Evolutionary conservation across 2,113 vertebrate genomes (phyloP), one percentile per base, ranked within the genome.

Genomic region (Siniperca knerii): DNA sequence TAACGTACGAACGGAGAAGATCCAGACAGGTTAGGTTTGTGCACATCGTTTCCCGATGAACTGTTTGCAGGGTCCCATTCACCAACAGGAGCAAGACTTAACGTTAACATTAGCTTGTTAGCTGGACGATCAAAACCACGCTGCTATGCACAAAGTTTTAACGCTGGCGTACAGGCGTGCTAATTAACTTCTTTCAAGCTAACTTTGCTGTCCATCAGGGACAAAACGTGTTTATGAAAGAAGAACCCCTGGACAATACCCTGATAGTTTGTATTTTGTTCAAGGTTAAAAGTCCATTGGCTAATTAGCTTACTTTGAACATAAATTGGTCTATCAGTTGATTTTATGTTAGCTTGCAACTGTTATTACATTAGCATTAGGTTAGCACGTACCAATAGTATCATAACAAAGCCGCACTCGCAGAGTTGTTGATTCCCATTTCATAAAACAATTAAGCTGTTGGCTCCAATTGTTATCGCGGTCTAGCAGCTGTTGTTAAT

Each of bases 111-210:
- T 86, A 77, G 62, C 79, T 46, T 60, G 75, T 20, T 74, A 76
- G 73, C 84, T 66, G 0, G 20, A 66, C 4, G 1, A 13, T 23
- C 21, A 25, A 83, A 85, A 74, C 84, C 87, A 85, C 86, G 88
- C 85, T 89, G 82, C 67, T 82, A 79, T 23, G 3, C 74, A 33
- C 25, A 79, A 86, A 87, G 66, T 77, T 91, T 82, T 60, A 71
- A 80, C 65, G 68, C 11, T 37, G 29, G 62, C 29, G 25, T 21
- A 18, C 16, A 35, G n/a, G 1, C 48, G 8, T 33, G 52, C 23
- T n/a, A n/a, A 44, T 64, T 69, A 23, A 80, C 57, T 13, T 79
- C 2, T 29, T 8, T 64, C 29, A 21, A 7, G 48, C 35, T 33
- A 74, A 50, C 33, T 42, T 46, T 52, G 55, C 35, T 70, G 1